A percentile compares a stretch with the other conserved stretches of the same genome.
Conservation (phyloP, 2,113 vertebrate species). For the Dasypus novemcinctus region DNA sequence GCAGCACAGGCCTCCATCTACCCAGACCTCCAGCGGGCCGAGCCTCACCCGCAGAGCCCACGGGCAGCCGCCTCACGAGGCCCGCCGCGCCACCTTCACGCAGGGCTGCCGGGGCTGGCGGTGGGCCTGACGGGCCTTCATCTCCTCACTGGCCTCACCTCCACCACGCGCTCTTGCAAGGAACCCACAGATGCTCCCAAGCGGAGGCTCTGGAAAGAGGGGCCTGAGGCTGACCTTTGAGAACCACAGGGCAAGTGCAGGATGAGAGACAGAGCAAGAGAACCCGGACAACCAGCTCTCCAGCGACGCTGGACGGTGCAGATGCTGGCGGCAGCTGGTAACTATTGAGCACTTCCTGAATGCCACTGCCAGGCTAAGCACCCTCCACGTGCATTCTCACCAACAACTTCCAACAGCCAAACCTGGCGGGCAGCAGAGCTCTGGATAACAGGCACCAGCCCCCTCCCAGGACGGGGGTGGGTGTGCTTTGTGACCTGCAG, state of each 20-base stretch:
- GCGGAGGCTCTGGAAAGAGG: background rate
- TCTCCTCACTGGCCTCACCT: background rate
- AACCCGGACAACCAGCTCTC: fast-evolving
- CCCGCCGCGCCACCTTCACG: fast-evolving
- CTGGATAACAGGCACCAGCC: background rate
- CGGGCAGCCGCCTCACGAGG: background rate
- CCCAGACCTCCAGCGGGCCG: background rate
- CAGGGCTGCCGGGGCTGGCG: background rate
- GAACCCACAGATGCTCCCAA: background rate
- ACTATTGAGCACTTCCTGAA: fast-evolving
- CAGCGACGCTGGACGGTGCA: fast-evolving
- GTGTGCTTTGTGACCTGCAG: background rate
- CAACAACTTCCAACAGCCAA: background rate
- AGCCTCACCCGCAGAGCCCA: background rate
- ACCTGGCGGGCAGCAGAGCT: too few relatives aligned
- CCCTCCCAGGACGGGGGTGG: background rate
- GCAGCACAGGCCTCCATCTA: fast-evolving
- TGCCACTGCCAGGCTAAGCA: fast-evolving
- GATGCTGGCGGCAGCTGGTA: background rate
- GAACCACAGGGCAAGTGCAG: background rate
- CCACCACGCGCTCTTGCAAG: background rate
- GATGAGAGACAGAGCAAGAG: fast-evolving
- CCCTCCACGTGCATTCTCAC: fast-evolving
- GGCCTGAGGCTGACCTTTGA: background rate
- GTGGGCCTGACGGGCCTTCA: background rate